Evolutionary conservation across 2,888 invertebrate species (phyloP), one percentile per base, ranked within the genome.

Genomic region (Rhorus exstirpatorius): DNA sequence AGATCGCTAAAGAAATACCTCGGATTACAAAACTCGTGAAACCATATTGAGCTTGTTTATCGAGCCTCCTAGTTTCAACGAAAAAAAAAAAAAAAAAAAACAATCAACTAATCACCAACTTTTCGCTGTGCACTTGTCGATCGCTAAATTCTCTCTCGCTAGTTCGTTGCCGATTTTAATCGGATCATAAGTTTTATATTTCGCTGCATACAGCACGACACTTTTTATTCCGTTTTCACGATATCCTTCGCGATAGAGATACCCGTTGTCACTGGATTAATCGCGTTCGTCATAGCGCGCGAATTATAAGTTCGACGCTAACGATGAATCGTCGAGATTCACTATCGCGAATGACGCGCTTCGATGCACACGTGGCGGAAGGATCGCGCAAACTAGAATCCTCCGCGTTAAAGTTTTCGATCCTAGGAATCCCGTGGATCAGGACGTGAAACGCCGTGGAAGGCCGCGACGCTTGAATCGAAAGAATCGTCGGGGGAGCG

Each of bases 141-240:
- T 53, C 51, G n/a, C n/a, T n/a, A 61, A 72, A n/a, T 55, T 49
- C 55, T 70, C 12, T 41, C 41, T 58, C 60, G 70, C 74, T 70
- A 80, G 75, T 75, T 63, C 35, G 67, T 60, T 41, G 55, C 44
- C 21, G 17, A 12, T 53, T 46, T 53, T 63, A 26, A 31, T 26
- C 14, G 31, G 31, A 55, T n/a, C 10, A n/a, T n/a, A 24, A 26
- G 46, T 26, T 38, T 46, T 14, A 21, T 31, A 12, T 41, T 44
- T 60, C 10, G 38, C 4, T 46, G 17, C 46, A 17, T 10, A 35
- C 0, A 8, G 55, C 44, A 24, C 4, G 46, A 49, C 65, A 65
- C 65, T 61, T 38, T 71, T 65, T 72, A 44, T 61, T 49, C 65
- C 65, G 12, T 68, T 68, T 67, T 14, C 21, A 41, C 41, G 46